Evolutionary conservation across 2,888 invertebrate genomes (phyloP).

Genomic region (Poecilus cupreus): DNA sequence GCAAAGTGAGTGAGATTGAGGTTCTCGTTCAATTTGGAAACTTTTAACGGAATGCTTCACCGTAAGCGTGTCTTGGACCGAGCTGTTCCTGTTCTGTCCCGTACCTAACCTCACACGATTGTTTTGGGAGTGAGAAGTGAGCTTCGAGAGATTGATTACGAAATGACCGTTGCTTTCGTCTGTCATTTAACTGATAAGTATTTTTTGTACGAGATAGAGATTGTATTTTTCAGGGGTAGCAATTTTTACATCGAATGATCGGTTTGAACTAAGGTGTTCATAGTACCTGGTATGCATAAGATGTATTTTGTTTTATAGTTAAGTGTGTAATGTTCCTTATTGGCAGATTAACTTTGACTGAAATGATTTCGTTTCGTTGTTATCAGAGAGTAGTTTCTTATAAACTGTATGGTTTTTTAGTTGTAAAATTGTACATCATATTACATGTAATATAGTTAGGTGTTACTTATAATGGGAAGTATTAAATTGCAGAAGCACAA

Average conservation of each 20-base stretch:
- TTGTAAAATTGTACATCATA: constrained; percentile 23
- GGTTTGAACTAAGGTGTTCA: constrained; percentile 42
- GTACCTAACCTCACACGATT: constrained; percentile 16
- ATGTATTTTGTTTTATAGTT: constrained; percentile 36
- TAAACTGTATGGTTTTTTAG: constrained; percentile 17
- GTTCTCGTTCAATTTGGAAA: constrained; percentile 42
- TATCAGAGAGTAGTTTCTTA: constrained; percentile 7
- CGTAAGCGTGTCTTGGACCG: constrained; percentile 53
- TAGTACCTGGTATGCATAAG: constrained; percentile 53
- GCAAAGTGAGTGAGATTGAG: constrained; percentile 41
- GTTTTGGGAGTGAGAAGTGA: neutral
- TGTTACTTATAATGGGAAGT: constrained; percentile 33
- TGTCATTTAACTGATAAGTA: constrained; percentile 36
- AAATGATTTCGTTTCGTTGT: constrained; percentile 32
- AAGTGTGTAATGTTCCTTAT: constrained; percentile 49
- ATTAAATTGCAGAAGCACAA: constrained; percentile 36
- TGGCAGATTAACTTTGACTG: constrained; percentile 28
- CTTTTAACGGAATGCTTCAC: constrained; percentile 55
- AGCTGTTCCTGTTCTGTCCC: constrained; percentile 22
- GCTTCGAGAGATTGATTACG: constrained; percentile 22
- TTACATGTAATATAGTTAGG: constrained; percentile 29
- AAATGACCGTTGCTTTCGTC: constrained; percentile 12
- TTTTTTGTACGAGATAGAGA: constrained; percentile 53
- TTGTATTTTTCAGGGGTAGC: constrained; percentile 48
- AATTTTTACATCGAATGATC: constrained; percentile 52